Evolutionary conservation across 30 jellyfish, hydroid and myxozoan species (phyloP).

Genomic region (Calvadosia cruxmelitensis): DNA sequence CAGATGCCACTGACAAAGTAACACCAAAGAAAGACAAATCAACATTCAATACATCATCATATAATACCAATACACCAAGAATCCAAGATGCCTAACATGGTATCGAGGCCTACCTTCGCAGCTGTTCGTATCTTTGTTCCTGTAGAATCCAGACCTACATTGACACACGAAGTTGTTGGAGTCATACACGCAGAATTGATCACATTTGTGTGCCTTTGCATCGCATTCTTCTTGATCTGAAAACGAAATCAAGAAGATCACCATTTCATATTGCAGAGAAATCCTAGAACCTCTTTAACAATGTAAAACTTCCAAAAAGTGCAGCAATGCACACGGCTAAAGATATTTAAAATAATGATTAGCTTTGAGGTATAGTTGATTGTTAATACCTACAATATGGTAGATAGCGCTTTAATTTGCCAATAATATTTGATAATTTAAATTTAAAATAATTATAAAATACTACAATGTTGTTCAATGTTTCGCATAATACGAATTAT

Average conservation of each 20-base stretch:
- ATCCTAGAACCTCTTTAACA: too few species aligned
- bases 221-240: constrained; percentile 83
- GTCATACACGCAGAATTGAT: constrained; percentile 68
- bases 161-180: constrained; percentile 62
- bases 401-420: neutral
- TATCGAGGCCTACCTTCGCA: constrained; percentile 88
- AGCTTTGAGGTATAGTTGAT: neutral
- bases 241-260: neutral
- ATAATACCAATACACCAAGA: too few species aligned
- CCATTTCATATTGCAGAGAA: neutral
- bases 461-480: too few species aligned
- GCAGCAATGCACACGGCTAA: neutral
- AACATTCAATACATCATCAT: too few species aligned
- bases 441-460: too few species aligned
- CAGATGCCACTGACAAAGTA: neutral
- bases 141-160: constrained; percentile 73
- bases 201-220: constrained; percentile 73
- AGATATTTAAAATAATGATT: neutral
- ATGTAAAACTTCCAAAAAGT: too few species aligned
- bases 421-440: too few species aligned
- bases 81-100: too few species aligned
- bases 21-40: too few species aligned
- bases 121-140: constrained; percentile 35
- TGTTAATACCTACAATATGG: neutral
- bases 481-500: too few species aligned